Evolutionary conservation across 35 echinoderm and acorn worm species (phyloP).

Genomic region (Nesometra sesokonis): DNA sequence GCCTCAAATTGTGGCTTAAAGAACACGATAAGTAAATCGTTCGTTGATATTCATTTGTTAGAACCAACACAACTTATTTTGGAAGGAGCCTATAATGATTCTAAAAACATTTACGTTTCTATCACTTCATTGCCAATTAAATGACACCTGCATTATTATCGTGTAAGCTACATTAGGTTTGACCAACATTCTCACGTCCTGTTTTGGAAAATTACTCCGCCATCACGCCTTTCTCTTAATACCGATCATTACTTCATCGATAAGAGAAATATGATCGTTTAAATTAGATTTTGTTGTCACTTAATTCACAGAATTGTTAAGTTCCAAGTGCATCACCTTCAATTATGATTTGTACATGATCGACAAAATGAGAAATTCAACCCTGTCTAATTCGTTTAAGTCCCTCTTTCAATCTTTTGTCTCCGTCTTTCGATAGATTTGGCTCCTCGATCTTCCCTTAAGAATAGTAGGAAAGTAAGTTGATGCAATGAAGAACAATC

Average conservation of each 20-base stretch:
- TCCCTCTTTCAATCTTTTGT: not conserved
- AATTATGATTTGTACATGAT: not conserved
- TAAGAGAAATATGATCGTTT: not conserved
- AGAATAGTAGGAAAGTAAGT: not conserved
- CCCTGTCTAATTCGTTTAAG: not conserved
- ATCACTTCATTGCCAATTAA: too few relatives aligned
- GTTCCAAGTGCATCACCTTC: not conserved
- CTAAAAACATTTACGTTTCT: too few relatives aligned
- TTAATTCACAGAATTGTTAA: not conserved
- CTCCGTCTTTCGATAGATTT: not conserved
- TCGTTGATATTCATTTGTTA: too few relatives aligned
- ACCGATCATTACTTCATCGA: not conserved
- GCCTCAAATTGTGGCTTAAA: too few relatives aligned
- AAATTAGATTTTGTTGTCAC: not conserved
- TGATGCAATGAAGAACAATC: not conserved
- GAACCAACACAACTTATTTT: too few relatives aligned
- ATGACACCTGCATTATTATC: not conserved
- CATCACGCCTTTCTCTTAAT: not conserved
- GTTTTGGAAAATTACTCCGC: not conserved
- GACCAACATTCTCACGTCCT: not conserved
- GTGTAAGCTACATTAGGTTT: not conserved
- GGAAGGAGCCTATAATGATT: too few relatives aligned
- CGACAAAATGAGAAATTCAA: not conserved
- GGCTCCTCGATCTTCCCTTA: not conserved
- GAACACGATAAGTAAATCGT: too few relatives aligned